Conservation (phyloP, 2,888 invertebrate genomes). For the Yponomeuta malinellus region DNA sequence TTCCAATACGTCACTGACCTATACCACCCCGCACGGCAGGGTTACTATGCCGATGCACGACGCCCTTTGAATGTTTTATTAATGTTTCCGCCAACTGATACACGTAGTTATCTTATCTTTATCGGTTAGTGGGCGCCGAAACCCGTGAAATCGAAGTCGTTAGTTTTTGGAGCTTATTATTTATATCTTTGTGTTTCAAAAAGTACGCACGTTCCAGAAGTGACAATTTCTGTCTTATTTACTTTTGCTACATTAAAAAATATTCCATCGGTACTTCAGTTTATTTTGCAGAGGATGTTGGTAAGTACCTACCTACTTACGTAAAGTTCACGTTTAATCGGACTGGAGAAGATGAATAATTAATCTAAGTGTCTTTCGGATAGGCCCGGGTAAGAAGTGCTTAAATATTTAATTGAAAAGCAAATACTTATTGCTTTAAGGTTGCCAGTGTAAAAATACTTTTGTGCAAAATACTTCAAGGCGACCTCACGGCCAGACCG, state of each 20-base stretch:
- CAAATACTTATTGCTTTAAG: too few species aligned
- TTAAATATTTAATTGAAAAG: neutral
- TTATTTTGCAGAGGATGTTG: too few species aligned
- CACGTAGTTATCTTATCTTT: neutral
- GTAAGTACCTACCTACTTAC: too few species aligned
- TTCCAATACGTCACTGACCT: slow-evolving; percentile 41
- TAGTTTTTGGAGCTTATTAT: neutral
- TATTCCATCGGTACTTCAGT: too few species aligned
- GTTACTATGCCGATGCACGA: neutral
- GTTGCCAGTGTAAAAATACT: too few species aligned
- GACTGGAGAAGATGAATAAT: neutral
- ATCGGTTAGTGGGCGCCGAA: neutral
- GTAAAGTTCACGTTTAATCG: neutral
- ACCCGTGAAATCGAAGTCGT: neutral
- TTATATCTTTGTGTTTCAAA: too few species aligned
- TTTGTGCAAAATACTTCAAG: too few species aligned
- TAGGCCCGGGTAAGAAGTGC: neutral
- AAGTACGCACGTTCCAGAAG: too few species aligned
- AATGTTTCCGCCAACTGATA: neutral
- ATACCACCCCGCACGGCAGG: neutral
- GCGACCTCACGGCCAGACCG: too few species aligned
- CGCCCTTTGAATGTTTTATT: neutral
- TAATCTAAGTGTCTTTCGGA: neutral
- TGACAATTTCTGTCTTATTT: too few species aligned
- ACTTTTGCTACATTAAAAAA: too few species aligned